Percentiles rank a stretch among this genome's conserved stretches.
These are phyloP conservation scores for Agapetus fuscipes DNA, from an alignment of 2,888 invertebrate species.

Conservation along the genomic window DNA sequence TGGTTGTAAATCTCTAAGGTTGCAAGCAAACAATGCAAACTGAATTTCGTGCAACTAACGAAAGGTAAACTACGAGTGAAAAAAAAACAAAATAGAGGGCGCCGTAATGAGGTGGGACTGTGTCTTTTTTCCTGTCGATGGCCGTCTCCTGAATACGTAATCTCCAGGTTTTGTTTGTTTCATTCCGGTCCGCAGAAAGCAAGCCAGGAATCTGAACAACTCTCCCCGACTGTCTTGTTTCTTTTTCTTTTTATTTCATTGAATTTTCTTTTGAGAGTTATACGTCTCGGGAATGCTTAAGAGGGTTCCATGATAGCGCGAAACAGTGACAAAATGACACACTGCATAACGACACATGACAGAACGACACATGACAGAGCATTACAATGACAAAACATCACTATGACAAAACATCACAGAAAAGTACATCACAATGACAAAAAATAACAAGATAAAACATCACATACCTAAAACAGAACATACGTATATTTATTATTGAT, in stretches of 20 bases:
- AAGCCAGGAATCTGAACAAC: conserved; percentile 16
- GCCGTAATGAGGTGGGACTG: conserved; percentile 18
- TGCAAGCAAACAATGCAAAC: too few relatives aligned
- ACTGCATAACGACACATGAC: too few relatives aligned
- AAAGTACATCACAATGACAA: too few relatives aligned
- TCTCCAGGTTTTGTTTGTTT: conserved; percentile 15
- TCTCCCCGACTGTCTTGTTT: neutral
- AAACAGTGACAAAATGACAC: too few relatives aligned
- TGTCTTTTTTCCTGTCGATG: conserved; percentile 16
- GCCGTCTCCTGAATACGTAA: conserved; percentile 20
- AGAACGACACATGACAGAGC: too few relatives aligned
- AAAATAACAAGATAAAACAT: too few relatives aligned
- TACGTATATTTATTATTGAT: too few relatives aligned
- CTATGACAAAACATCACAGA: too few relatives aligned
- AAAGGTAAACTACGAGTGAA: conserved; percentile 4
- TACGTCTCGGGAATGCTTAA: conserved; percentile 21
- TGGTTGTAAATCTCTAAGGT: too few relatives aligned
- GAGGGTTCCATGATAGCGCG: conserved; percentile 13
- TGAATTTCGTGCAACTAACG: too few relatives aligned
- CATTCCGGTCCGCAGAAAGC: conserved; percentile 16
- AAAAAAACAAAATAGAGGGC: conserved; percentile 11
- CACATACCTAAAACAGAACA: too few relatives aligned
- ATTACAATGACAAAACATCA: too few relatives aligned
- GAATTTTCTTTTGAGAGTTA: conserved; percentile 23
- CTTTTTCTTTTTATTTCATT: conserved; percentile 17